These are phyloP conservation scores for Ellobium chinense DNA, from an alignment of 2,888 invertebrate genomes.

Conservation along the genomic window DNA sequence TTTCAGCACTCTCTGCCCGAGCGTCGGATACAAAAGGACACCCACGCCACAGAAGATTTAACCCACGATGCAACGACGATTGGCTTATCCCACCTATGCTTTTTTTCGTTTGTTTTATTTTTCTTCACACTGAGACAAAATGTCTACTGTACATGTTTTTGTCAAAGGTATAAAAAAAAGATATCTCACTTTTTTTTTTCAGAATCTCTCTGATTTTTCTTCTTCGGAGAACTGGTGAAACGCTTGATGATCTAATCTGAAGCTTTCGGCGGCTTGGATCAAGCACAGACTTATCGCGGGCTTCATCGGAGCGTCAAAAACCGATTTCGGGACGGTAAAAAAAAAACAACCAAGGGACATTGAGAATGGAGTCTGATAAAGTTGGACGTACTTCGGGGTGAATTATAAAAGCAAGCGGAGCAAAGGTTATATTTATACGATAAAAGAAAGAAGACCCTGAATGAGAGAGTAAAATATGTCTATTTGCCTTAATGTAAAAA, in stretches of 20 bases:
- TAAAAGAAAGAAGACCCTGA: background rate
- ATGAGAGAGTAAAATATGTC: background rate
- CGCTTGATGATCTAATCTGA: slow-evolving; percentile 36
- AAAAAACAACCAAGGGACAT: slow-evolving; percentile 5
- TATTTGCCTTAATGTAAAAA: slow-evolving; percentile 9
- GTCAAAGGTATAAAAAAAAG: too few relatives aligned
- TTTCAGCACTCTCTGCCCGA: background rate
- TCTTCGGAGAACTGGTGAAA: slow-evolving; percentile 11
- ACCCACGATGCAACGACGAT: background rate
- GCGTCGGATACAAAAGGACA: slow-evolving; percentile 11
- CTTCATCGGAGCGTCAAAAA: slow-evolving; percentile 30
- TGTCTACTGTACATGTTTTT: too few relatives aligned
- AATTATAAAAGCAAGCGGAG: background rate
- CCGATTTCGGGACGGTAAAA: background rate
- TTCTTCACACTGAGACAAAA: background rate
- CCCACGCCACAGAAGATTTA: background rate
- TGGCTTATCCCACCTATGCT: too few relatives aligned
- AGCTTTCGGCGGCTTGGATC: background rate
- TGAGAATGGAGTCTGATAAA: slow-evolving; percentile 21
- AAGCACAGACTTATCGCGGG: background rate
- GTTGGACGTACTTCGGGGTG: slow-evolving; percentile 3
- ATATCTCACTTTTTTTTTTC: slow-evolving; percentile 7
- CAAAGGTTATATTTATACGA: background rate
- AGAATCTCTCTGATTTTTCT: background rate
- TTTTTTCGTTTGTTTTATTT: background rate